Conservation (phyloP, 2,113 vertebrate genomes). For the Vulpes lagopus region DNA sequence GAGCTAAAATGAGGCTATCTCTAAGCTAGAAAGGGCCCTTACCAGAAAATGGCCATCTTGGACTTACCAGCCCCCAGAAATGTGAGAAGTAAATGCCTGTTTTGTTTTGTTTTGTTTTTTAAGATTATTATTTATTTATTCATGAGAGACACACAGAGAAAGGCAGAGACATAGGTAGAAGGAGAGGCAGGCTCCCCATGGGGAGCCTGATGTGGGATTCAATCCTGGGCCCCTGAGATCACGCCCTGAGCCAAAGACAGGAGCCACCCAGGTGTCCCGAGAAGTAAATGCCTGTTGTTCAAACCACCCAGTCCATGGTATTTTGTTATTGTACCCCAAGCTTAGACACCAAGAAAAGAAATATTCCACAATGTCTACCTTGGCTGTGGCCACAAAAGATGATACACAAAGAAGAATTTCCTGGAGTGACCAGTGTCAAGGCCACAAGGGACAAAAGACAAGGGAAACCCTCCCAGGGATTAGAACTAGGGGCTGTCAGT, state of each 20-base stretch:
- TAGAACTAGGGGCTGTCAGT: not conserved
- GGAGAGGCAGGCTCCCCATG: too few relatives aligned
- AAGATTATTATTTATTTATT: too few relatives aligned
- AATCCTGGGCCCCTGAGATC: too few relatives aligned
- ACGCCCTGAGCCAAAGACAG: too few relatives aligned
- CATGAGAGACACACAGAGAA: too few relatives aligned
- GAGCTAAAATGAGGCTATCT: not conserved
- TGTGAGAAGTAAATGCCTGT: not conserved
- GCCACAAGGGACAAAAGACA: too few relatives aligned
- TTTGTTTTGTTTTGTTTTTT: not conserved
- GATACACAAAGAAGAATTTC: not conserved
- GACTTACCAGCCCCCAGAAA: not conserved
- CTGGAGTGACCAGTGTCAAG: not conserved
- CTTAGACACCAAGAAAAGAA: constrained; percentile 11
- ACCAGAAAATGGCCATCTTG: not conserved
- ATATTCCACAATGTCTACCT: not conserved
- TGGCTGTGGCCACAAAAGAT: not conserved
- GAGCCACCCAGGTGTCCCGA: too few relatives aligned
- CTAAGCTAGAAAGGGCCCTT: not conserved
- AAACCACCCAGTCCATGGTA: not conserved
- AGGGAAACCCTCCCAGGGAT: not conserved
- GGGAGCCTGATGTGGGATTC: too few relatives aligned
- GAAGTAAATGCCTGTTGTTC: not conserved
- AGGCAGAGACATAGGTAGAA: too few relatives aligned
- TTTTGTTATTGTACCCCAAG: not conserved